phyloP scores from a whole-genome alignment of 2,888 invertebrate genomes.

The Parnassius glacialis region DNA sequence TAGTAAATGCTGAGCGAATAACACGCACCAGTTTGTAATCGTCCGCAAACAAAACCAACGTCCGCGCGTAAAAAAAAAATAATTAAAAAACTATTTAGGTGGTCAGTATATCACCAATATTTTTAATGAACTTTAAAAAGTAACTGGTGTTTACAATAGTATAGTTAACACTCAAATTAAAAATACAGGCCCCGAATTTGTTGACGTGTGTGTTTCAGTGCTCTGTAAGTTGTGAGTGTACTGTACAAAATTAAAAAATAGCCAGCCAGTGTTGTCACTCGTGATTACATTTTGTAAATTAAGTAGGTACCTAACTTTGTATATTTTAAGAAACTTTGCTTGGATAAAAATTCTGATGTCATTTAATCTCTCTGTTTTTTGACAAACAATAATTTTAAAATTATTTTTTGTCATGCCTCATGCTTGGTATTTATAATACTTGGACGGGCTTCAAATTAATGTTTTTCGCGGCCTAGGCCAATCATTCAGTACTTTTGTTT shows the following conservation, averaged over 20 bases:
- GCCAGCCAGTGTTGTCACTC: conserved; percentile 18
- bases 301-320: too few species aligned
- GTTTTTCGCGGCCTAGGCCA: background rate
- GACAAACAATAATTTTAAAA: too few species aligned
- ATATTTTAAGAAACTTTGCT: too few species aligned
- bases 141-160: background rate
- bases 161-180: background rate
- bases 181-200: background rate
- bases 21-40: conserved; percentile 59
- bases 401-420: too few species aligned
- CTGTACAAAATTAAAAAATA: background rate
- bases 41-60: conserved; percentile 56
- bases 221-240: conserved; percentile 2
- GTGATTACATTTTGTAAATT: background rate
- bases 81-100: background rate
- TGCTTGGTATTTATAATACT: too few species aligned
- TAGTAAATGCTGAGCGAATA: conserved; percentile 41
- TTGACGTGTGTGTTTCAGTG: background rate
- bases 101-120: conserved; percentile 2
- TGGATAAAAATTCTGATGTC: too few species aligned
- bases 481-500: background rate
- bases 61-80: conserved; percentile 30
- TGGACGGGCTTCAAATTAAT: background rate
- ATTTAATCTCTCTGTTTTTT: too few species aligned
- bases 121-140: background rate